Percentiles rank a stretch among this genome's conserved stretches.
phyloP scores from a whole-genome alignment of 2,797 vertebrate species.

The Thripadectes ignobilis region DNA sequence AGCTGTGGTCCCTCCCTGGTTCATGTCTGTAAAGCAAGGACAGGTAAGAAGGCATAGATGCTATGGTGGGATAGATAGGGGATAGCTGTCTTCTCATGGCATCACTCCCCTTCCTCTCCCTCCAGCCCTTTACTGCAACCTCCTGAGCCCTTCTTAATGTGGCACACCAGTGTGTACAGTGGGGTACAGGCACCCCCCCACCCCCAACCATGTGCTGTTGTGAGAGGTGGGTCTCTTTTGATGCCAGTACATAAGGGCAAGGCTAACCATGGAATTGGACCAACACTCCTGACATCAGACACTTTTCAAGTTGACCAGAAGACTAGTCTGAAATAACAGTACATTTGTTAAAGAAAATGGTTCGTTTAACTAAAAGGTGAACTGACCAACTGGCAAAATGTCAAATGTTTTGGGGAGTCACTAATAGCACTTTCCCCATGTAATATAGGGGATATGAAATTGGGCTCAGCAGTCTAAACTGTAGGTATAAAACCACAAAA shows the following conservation, averaged over 20 bases:
- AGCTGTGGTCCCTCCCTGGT: not conserved
- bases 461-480: not conserved
- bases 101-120: not conserved
- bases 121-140: fast-evolving
- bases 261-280: not conserved
- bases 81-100: not conserved
- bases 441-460: not conserved
- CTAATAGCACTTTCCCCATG: not conserved
- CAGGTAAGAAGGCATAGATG: not conserved
- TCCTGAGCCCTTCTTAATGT: not conserved
- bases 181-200: fast-evolving
- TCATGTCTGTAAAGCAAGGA: not conserved
- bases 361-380: not conserved
- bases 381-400: not conserved
- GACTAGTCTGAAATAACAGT: not conserved
- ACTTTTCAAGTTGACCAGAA: not conserved
- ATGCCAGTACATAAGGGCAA: not conserved
- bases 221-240: fast-evolving
- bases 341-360: not conserved
- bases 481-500: not conserved
- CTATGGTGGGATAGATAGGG: not conserved
- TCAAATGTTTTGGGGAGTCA: not conserved
- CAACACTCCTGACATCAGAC: not conserved
- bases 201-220: fast-evolving
- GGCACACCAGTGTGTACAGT: not conserved